Percentiles rank a stretch among this genome's conserved stretches.
These are phyloP conservation scores for Lordiphosa mommai DNA, from an alignment of 1,140 invertebrate species.

Conservation along the genomic window DNA sequence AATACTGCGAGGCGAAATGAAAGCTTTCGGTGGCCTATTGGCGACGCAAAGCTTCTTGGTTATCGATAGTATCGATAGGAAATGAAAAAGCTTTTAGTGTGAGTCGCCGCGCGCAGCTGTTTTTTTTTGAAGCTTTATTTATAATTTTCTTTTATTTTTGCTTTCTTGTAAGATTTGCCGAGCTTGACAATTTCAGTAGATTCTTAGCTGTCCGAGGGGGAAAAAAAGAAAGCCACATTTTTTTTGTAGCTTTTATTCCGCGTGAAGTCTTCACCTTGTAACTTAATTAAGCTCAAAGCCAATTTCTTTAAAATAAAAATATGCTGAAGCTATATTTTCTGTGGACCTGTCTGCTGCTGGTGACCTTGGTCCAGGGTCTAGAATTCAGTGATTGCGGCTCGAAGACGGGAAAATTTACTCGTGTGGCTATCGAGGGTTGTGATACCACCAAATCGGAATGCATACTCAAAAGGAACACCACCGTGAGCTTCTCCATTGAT, in stretches of 20 bases:
- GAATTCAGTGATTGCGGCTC: conserved; percentile 80
- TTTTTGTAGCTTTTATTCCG: too few species aligned
- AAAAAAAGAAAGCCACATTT: not conserved
- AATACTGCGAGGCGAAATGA: not conserved
- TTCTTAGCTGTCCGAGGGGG: conserved; percentile 43
- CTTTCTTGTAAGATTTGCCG: conserved; percentile 16
- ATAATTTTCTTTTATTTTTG: conserved; percentile 10
- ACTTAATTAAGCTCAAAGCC: conserved; percentile 51
- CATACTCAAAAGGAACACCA: conserved; percentile 82
- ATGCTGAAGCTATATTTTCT: conserved; percentile 52
- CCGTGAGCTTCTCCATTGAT: conserved; percentile 82
- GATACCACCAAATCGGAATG: conserved; percentile 81
- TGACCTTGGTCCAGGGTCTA: conserved; percentile 31
- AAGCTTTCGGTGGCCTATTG: conserved; percentile 9
- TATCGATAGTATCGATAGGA: conserved; percentile 10
- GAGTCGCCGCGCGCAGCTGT: conserved; percentile 54
- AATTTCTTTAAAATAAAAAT: conserved; percentile 9
- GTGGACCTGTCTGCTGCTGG: conserved; percentile 32
- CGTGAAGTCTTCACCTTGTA: conserved; percentile 31
- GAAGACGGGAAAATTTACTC: conserved; percentile 81
- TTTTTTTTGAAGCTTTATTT: conserved; percentile 6
- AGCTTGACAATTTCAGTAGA: conserved; percentile 38
- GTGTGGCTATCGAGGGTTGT: conserved; percentile 82
- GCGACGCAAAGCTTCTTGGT: not conserved
- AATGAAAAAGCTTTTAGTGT: conserved; percentile 24